Evolutionary conservation across 1,140 invertebrate genomes (phyloP).

Genomic region (Drosophila simulans): DNA sequence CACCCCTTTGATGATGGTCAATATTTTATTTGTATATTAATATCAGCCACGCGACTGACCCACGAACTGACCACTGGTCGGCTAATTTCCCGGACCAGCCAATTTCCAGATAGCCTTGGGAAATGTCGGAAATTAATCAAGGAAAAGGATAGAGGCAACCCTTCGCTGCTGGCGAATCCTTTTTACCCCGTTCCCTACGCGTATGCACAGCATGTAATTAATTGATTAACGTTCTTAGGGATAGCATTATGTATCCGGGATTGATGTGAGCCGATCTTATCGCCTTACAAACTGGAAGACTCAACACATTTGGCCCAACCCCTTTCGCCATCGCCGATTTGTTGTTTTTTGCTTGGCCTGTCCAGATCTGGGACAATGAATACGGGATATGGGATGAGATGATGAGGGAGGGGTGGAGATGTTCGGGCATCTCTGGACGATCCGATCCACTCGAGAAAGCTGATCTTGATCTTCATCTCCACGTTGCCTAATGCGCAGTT

Average conservation of each 20-base stretch:
- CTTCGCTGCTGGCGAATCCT: slow-evolving; percentile 51
- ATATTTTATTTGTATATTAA: slow-evolving; percentile 77
- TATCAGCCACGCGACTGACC: slow-evolving; percentile 71
- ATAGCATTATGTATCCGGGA: slow-evolving; percentile 59
- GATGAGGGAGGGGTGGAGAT: slow-evolving; percentile 22
- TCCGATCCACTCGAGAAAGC: slow-evolving; percentile 41
- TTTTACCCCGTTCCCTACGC: slow-evolving; percentile 14
- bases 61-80: slow-evolving; percentile 72
- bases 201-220: slow-evolving; percentile 76
- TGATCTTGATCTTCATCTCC: slow-evolving; percentile 50
- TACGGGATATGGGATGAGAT: slow-evolving; percentile 9
- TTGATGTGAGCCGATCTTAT: slow-evolving; percentile 78
- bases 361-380: slow-evolving; percentile 58
- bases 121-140: slow-evolving; percentile 71
- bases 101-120: slow-evolving; percentile 73
- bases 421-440: slow-evolving; percentile 21
- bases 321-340: slow-evolving; percentile 46
- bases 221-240: slow-evolving; percentile 82
- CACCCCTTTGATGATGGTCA: slow-evolving; percentile 58
- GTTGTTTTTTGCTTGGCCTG: slow-evolving; percentile 37
- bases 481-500: slow-evolving; percentile 62
- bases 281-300: slow-evolving; percentile 66
- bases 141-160: slow-evolving; percentile 44
- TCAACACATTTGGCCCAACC: slow-evolving; percentile 65
- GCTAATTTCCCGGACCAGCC: slow-evolving; percentile 57